These are phyloP conservation scores for Aethes cnicana DNA, from an alignment of 2,888 invertebrate species.

Conservation along the genomic window DNA sequence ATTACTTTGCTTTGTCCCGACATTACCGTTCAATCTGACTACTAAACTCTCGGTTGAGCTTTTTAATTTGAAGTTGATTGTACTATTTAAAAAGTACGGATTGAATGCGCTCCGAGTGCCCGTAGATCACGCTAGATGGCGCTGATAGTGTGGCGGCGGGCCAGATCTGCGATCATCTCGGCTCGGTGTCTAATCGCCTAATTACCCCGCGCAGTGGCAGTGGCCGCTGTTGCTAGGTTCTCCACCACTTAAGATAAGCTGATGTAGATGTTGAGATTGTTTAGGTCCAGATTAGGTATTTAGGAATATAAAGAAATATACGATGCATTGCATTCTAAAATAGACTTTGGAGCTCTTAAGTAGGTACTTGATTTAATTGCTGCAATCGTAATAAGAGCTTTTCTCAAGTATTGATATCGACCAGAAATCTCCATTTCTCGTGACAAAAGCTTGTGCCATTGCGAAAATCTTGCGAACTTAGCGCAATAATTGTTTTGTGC, in stretches of 20 bases:
- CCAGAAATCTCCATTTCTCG: constrained; percentile 45
- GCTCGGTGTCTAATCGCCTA: constrained; percentile 58
- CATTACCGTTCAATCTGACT: constrained; percentile 33
- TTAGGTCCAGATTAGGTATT: too few species aligned
- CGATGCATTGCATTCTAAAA: too few species aligned
- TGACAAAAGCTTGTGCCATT: constrained; percentile 59
- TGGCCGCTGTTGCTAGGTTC: constrained; percentile 27
- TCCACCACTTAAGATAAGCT: constrained; percentile 20
- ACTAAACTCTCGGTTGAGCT: constrained; percentile 36
- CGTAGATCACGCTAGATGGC: constrained; percentile 77
- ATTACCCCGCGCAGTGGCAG: constrained; percentile 45
- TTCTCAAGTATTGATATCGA: constrained; percentile 46
- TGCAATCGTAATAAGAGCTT: constrained; percentile 24
- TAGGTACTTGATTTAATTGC: too few species aligned
- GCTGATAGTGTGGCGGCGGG: constrained; percentile 69
- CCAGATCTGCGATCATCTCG: constrained; percentile 68
- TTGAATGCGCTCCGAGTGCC: constrained; percentile 50
- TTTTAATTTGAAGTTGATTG: constrained; percentile 25
- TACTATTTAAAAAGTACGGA: constrained; percentile 27
- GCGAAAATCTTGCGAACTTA: constrained; percentile 62
- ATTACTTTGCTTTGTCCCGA: constrained; percentile 62
- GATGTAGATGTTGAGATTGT: constrained; percentile 19
- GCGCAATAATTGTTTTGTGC: constrained; percentile 75
- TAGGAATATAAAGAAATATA: too few species aligned
- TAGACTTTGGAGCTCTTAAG: too few species aligned